A percentile compares a stretch with the other conserved stretches of the same genome.
Evolutionary conservation across 2,888 invertebrate species (phyloP).

Genomic region (Caenorhabditis imperialis): DNA sequence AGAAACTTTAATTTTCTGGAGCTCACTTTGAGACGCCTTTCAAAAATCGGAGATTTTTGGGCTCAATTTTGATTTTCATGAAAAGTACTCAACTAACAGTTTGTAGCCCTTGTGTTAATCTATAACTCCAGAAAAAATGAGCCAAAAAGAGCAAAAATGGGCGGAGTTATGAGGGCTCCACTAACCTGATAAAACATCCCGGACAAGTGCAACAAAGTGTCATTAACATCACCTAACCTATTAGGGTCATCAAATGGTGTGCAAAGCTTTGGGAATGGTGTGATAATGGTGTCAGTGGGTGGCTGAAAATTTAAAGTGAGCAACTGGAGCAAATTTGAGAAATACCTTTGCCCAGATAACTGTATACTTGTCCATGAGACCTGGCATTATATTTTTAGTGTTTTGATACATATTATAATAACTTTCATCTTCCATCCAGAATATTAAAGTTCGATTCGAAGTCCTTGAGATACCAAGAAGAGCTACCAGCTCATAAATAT

Average conservation of each 20-base stretch:
- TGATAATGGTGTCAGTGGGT: too few relatives aligned
- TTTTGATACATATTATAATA: background rate
- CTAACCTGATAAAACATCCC: conserved; percentile 12
- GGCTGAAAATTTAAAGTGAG: background rate
- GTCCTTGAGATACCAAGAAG: background rate
- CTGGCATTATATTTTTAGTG: background rate
- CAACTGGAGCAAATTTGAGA: background rate
- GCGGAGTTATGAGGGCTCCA: too few relatives aligned
- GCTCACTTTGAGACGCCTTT: background rate
- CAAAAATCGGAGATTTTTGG: background rate
- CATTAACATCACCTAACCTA: background rate
- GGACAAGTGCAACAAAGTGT: background rate
- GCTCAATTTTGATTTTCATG: too few relatives aligned
- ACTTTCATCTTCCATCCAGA: conserved; percentile 3
- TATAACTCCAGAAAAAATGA: too few relatives aligned
- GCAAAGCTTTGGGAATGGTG: background rate
- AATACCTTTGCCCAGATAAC: conserved; percentile 2
- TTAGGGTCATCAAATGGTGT: too few relatives aligned
- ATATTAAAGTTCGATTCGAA: background rate
- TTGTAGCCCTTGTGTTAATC: too few relatives aligned
- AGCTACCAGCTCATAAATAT: background rate
- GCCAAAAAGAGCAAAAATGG: too few relatives aligned
- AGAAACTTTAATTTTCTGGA: too few relatives aligned
- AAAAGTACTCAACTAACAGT: too few relatives aligned
- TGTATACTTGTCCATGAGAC: background rate